phyloP scores from a whole-genome alignment of 1,140 invertebrate genomes.

The Drosophila rufa region DNA sequence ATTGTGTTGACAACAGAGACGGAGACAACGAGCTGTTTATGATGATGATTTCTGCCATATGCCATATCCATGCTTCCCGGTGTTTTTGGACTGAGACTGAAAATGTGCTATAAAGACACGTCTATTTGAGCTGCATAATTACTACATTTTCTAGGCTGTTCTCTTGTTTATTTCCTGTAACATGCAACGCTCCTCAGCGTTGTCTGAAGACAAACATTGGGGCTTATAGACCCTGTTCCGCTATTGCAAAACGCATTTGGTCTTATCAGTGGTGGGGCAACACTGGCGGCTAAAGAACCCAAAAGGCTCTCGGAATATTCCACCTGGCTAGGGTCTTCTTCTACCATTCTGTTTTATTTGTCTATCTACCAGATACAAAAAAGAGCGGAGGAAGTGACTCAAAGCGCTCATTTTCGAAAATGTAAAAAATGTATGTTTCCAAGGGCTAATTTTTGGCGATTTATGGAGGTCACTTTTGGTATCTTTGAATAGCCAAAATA shows the following conservation, averaged over 20 bases:
- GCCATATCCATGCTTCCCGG: conserved; percentile 38
- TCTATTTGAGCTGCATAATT: conserved; percentile 63
- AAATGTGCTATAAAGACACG: conserved; percentile 49
- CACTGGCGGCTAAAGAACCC: conserved; percentile 30
- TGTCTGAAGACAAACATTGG: conserved; percentile 59
- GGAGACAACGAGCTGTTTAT: conserved; percentile 49
- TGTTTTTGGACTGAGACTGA: conserved; percentile 19
- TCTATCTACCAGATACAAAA: conserved; percentile 29
- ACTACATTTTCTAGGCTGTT: conserved; percentile 20
- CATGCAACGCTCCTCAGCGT: conserved; percentile 49
- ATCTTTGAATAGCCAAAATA: neutral
- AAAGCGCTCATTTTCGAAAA: neutral
- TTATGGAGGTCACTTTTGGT: neutral
- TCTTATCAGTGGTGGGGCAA: conserved; percentile 56
- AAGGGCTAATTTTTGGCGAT: neutral
- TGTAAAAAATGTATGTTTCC: conserved; percentile 2
- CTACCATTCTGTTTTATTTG: conserved; percentile 2
- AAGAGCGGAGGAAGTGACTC: conserved; percentile 19
- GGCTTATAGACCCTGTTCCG: conserved; percentile 45
- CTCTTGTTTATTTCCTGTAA: conserved; percentile 78
- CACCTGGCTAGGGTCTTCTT: conserved; percentile 8
- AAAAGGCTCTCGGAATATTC: conserved; percentile 46
- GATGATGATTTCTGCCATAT: conserved; percentile 65
- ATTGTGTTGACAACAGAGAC: conserved; percentile 59
- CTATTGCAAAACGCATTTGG: conserved; percentile 76